phyloP scores from a whole-genome alignment of 1,140 invertebrate species.

The Leptinotarsa undecemlineata region DNA sequence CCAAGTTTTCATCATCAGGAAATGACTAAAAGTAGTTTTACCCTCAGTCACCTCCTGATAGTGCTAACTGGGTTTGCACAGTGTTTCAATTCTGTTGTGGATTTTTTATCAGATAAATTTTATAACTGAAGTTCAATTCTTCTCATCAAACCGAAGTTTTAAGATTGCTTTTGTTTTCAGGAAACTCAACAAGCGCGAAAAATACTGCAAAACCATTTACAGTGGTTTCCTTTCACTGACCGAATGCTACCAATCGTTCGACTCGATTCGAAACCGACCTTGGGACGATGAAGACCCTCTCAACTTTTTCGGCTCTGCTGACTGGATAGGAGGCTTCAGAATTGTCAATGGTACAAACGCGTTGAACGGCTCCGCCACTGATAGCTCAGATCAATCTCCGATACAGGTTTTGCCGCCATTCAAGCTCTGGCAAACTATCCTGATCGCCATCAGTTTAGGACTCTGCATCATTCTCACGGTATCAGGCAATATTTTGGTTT shows the following conservation, averaged over 20 bases:
- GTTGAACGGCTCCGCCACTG: constrained; percentile 41
- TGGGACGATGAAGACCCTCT: constrained; percentile 42
- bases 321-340: constrained; percentile 32
- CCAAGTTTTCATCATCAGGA: too few species aligned
- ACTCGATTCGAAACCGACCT: constrained; percentile 46
- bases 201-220: constrained; percentile 68
- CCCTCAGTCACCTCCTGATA: too few species aligned
- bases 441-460: constrained; percentile 88
- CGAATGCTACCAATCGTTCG: constrained; percentile 65
- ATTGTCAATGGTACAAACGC: constrained; percentile 34
- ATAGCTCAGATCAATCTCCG: constrained; percentile 55
- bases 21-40: too few species aligned
- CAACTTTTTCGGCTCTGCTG: constrained; percentile 42
- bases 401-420: constrained; percentile 75
- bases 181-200: constrained; percentile 67
- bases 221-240: constrained; percentile 62
- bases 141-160: too few species aligned
- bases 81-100: too few species aligned
- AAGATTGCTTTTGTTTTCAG: constrained; percentile 53
- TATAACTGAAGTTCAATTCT: too few species aligned
- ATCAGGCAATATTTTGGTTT: constrained; percentile 93
- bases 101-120: too few species aligned
- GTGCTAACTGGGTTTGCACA: too few species aligned
- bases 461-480: constrained; percentile 91
- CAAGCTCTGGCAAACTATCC: constrained; percentile 85